Evolutionary conservation across 1,140 invertebrate genomes (phyloP).

Genomic region (Bactericera cockerelli): DNA sequence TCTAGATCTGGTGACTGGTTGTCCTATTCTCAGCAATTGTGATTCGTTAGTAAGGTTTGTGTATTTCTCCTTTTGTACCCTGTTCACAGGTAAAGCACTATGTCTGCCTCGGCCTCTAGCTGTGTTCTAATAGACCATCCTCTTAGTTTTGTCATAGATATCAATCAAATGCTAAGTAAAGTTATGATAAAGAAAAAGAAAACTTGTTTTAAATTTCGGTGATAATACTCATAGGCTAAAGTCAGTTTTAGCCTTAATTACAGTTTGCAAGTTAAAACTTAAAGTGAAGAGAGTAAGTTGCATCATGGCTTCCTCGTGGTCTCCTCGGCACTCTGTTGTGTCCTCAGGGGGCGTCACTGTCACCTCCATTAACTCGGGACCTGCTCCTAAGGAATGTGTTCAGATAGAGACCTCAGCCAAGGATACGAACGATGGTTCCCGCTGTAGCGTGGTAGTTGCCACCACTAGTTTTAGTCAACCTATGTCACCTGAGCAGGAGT

Average conservation of each 20-base stretch:
- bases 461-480: background rate
- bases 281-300: no score
- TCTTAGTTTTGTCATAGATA: no score
- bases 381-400: constrained; percentile 8
- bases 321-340: constrained; percentile 18
- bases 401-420: background rate
- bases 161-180: background rate
- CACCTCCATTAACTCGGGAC: constrained; percentile 22
- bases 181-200: constrained; percentile 8
- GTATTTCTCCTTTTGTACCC: no score
- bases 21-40: no score
- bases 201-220: background rate
- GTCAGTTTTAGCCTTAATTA: background rate
- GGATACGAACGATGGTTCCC: background rate
- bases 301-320: constrained; percentile 5
- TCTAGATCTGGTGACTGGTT: no score
- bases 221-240: background rate
- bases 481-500: background rate
- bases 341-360: constrained; percentile 23
- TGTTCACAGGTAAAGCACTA: no score
- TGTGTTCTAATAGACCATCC: no score
- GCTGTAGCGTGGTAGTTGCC: background rate
- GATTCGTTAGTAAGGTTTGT: no score
- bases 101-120: no score
- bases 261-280: no score